Evolutionary conservation across 2,113 vertebrate species (phyloP).

Genomic region (Planiliza haematocheilus): DNA sequence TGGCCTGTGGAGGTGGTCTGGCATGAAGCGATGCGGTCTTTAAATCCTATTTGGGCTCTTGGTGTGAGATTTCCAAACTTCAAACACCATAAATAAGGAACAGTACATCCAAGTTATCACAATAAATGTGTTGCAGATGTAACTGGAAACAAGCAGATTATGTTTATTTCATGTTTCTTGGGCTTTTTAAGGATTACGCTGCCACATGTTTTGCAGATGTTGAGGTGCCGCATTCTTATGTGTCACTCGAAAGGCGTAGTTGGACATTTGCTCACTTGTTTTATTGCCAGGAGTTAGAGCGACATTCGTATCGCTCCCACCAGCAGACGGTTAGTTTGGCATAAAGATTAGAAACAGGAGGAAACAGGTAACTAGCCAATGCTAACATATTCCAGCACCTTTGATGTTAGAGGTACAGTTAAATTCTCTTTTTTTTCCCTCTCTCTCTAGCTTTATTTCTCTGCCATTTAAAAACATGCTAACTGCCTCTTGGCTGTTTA

Average conservation of each 20-base stretch:
- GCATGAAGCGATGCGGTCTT: conserved; percentile 17
- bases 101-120: conserved; percentile 32
- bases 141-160: conserved; percentile 20
- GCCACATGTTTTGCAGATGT: not conserved
- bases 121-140: conserved; percentile 33
- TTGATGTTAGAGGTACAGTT: not conserved
- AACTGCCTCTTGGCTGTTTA: too few relatives aligned
- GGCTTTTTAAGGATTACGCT: not conserved
- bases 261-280: not conserved
- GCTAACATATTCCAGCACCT: not conserved
- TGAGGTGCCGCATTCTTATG: not conserved
- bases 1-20: conserved; percentile 54
- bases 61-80: conserved; percentile 48
- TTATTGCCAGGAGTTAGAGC: not conserved
- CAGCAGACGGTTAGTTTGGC: not conserved
- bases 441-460: too few relatives aligned
- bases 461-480: too few relatives aligned
- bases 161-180: not conserved
- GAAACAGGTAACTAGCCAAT: not conserved
- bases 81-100: conserved; percentile 51
- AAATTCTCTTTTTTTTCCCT: too few relatives aligned
- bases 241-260: not conserved
- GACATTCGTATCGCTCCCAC: not conserved
- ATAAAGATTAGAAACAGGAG: not conserved
- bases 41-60: conserved; percentile 43